phyloP scores from a whole-genome alignment of 1,140 invertebrate species.

The Maniola jurtina region DNA sequence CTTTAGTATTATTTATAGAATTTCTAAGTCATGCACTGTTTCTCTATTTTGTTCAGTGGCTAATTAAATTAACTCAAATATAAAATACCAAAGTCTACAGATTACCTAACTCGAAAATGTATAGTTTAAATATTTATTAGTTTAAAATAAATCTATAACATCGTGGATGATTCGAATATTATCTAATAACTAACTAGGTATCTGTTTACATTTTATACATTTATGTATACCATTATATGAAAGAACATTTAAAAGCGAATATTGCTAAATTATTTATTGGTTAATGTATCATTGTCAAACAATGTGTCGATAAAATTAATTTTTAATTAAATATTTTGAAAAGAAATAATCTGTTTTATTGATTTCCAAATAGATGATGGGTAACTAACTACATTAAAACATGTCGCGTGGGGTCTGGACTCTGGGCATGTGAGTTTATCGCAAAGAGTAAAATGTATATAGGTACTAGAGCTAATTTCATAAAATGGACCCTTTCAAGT shows the following conservation, averaged over 20 bases:
- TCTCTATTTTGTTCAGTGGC: background rate
- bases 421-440: too few species aligned
- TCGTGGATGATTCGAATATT: background rate
- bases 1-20: slow-evolving; percentile 9
- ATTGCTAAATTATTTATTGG: background rate
- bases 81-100: background rate
- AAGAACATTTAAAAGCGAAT: background rate
- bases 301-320: slow-evolving; percentile 7
- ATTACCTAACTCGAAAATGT: background rate
- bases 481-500: too few species aligned
- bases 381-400: too few species aligned
- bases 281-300: slow-evolving; percentile 1
- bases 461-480: too few species aligned
- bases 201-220: background rate
- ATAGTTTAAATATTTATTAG: background rate
- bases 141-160: background rate
- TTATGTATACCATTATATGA: too few species aligned
- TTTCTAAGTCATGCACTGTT: slow-evolving; percentile 5
- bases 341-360: background rate
- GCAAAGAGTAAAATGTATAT: too few species aligned
- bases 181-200: background rate
- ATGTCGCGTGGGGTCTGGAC: too few species aligned
- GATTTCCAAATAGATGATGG: too few species aligned
- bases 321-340: slow-evolving; percentile 2
- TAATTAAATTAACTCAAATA: background rate